A percentile compares a stretch with the other conserved stretches of the same genome.
These are phyloP conservation scores for Aeoliscus strigatus DNA, from an alignment of 2,797 vertebrate species.

Conservation along the genomic window DNA sequence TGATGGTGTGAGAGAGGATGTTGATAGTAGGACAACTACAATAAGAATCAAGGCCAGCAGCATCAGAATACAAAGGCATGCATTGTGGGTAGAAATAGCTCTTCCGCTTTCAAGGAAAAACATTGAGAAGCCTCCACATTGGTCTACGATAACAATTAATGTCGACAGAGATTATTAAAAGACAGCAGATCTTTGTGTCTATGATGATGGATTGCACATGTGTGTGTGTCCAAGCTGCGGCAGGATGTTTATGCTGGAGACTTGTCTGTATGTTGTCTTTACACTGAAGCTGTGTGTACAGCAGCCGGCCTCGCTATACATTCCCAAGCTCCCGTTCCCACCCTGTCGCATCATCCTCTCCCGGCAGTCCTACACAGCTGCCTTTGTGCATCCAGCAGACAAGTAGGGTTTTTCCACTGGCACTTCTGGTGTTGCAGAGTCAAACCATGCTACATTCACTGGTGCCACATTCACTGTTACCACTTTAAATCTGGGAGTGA, in stretches of 20 bases:
- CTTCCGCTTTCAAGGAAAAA: constrained; percentile 58
- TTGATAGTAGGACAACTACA: constrained; percentile 48
- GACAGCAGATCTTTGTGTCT: constrained; percentile 32
- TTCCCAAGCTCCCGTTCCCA: constrained; percentile 30
- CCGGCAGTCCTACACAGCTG: constrained; percentile 44
- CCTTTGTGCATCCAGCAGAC: neutral
- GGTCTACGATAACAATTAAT: constrained; percentile 38
- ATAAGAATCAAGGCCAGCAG: constrained; percentile 59
- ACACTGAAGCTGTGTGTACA: constrained; percentile 27
- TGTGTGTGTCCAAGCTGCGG: constrained; percentile 19
- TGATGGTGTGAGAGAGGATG: constrained; percentile 41
- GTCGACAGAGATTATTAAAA: constrained; percentile 46
- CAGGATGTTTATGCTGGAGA: constrained; percentile 60
- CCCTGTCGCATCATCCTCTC: constrained; percentile 32
- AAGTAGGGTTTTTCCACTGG: too few relatives aligned
- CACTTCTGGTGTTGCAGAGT: too few relatives aligned
- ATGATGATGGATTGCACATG: constrained; percentile 1
- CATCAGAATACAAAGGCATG: constrained; percentile 53
- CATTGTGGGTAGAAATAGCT: constrained; percentile 54
- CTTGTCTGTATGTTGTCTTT: constrained; percentile 59
- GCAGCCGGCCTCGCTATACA: constrained; percentile 21
- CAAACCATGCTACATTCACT: too few relatives aligned
- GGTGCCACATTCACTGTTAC: too few relatives aligned
- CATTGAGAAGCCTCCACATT: constrained; percentile 21
- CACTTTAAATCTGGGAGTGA: too few relatives aligned